Base-by-base conservation (phyloP, 2,797 vertebrate species). In the Rhabdophis nuchalis region DNA sequence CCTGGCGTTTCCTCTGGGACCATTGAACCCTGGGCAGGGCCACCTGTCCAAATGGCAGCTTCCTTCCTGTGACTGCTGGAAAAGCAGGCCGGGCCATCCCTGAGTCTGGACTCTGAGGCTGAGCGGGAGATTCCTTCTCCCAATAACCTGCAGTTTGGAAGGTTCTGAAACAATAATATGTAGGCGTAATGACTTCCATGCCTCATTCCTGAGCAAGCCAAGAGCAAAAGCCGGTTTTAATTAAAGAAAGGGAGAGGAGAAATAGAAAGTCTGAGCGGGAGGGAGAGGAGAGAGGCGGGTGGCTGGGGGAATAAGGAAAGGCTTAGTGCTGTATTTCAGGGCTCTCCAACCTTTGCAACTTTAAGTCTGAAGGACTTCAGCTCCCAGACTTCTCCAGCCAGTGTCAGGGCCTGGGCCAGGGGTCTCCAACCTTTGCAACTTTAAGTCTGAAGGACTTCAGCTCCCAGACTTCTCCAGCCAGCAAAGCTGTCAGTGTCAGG, bases 171-270 rank as follows among this genome's bases (percentile, higher is more conserved):
- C 93, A 93, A 64, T 93, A 93, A 93, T 92, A 92, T 92, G 93
- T 87, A 87, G 58, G 93, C 85, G 88, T 93, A 93, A 93, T 92
- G 93, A 89, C 90, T 92, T 93, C 93, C 93, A 93, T 92, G 85
- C 93, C 91, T 93, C 91, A 90, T 90, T 93, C 93, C 91, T 90
- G 88, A 86, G 91, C 93, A 64, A 14, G 85, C 93, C 88, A 92
- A 88, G 88, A 92, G 90, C 85, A 93, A 93, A 93, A 93, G 87
- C 93, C 91, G 93, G 91, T 93, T 93, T 93, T 92, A 93, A 93
- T 93, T 93, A 93, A 87, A 90, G 90, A 89, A 92, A 64, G 91
- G 85, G 93, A 93, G 91, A 61, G n/a, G 93, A 90, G 91, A 50
- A 90, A 77, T 46, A 91, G 53, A 72, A 41, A 91, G 91, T 72